Evolutionary conservation across 2,888 invertebrate genomes (phyloP), one percentile per base, ranked within the genome.

Genomic region (Hirtodrosophila confusa): DNA sequence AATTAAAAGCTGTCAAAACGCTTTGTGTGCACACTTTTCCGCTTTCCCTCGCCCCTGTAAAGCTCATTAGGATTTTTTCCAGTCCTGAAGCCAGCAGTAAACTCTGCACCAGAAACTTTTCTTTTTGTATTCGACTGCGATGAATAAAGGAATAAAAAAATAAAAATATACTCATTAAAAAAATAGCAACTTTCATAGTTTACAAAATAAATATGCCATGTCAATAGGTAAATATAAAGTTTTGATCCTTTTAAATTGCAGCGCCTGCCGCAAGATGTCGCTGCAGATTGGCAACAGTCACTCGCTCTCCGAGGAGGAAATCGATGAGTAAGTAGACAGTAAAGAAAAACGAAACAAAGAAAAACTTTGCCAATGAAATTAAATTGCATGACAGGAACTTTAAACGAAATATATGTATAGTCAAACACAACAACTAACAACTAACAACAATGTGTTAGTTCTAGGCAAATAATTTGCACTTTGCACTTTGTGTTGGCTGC

Each of bases 311-410:
- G 95, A 95, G 80, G 95, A 95, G 88, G 94, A 95, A 74, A 92
- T 93, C 67, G 95, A 95, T 88, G 95, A 95, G 95, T 95, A 91
- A 95, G 95, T 95, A 92, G 11, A 56, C 40, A 56, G 33, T n/a
- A 10, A 35, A 57, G 39, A 12, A 41, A 5, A 41, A 11, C 8
- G 23, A 17, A 31, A 8, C 37, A 33, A 17, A 4, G 11, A 23
- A 11, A 47, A 53, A 36, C 62, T 58, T 36, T 9, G 10, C 10
- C 49, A 39, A 51, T 51, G 44, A 61, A 57, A 69, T 74, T 63
- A 45, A 74, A 54, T 49, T 63, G 65, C 64, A 41, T 39, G 68
- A 17, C 63, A 31, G 60, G 31, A 75, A 67, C 78, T 82, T 37
- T 4, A 17, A 12, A 29, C 17, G 12, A 29, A 12, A 12, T 27